A percentile compares a stretch with the other conserved stretches of the same genome.
Evolutionary conservation across 2,113 vertebrate species (phyloP).

Genomic region (Syngnathus floridae): DNA sequence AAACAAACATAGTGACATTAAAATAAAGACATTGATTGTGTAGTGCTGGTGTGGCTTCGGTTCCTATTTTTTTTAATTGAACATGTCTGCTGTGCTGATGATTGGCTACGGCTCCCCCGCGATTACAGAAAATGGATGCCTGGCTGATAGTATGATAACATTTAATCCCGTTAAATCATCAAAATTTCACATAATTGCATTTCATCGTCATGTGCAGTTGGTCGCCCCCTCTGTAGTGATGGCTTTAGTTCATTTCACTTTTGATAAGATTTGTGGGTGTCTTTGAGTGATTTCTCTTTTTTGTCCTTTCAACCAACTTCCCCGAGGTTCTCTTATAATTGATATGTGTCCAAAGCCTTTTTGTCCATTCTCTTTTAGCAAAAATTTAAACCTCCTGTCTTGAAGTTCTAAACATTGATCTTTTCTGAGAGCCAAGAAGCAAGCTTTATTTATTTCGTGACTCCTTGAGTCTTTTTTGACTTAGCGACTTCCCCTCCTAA

Average conservation of each 20-base stretch:
- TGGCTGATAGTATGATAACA: too few relatives aligned
- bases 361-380: neutral
- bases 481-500: neutral
- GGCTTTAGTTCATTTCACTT: too few relatives aligned
- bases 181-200: neutral
- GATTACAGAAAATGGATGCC: too few relatives aligned
- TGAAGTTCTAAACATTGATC: conserved; percentile 1
- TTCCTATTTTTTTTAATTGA: too few relatives aligned
- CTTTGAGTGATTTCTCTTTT: neutral
- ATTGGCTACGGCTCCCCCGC: too few relatives aligned
- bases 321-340: neutral
- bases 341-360: neutral
- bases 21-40: too few relatives aligned
- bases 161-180: neutral
- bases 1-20: too few relatives aligned
- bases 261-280: neutral
- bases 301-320: neutral
- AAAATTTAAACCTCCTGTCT: conserved; percentile 2
- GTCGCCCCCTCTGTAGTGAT: too few relatives aligned
- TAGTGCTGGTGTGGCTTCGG: too few relatives aligned
- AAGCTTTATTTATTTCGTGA: neutral
- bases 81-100: too few relatives aligned
- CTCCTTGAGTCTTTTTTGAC: neutral
- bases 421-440: neutral
- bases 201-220: neutral